These are phyloP conservation scores for Pollenia griseotomentosa DNA, from an alignment of 2,888 invertebrate genomes.

Conservation along the genomic window DNA sequence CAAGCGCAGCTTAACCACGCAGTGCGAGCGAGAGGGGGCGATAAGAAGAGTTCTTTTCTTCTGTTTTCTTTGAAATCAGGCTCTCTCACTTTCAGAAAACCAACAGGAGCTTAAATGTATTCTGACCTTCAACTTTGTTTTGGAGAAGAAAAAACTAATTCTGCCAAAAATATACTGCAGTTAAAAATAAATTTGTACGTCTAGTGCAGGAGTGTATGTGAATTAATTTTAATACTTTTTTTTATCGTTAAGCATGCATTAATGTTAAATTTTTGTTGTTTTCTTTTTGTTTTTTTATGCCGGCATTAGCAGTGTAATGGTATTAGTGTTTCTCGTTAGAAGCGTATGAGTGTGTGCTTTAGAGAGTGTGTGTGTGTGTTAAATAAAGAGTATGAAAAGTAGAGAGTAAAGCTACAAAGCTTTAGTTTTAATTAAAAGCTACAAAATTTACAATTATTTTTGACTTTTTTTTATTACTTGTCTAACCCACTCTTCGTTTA, in stretches of 20 bases:
- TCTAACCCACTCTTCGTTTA: constrained; percentile 46
- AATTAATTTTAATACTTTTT: constrained; percentile 23
- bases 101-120: constrained; percentile 54
- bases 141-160: constrained; percentile 36
- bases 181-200: constrained; percentile 29
- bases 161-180: constrained; percentile 55
- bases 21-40: background rate
- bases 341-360: background rate
- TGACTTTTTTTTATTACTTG: background rate
- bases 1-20: constrained; percentile 58
- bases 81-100: constrained; percentile 35
- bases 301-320: constrained; percentile 62
- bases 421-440: constrained; percentile 51
- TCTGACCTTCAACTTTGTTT: constrained; percentile 72
- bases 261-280: constrained; percentile 14
- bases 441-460: constrained; percentile 36
- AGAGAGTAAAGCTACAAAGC: constrained; percentile 50
- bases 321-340: constrained; percentile 5
- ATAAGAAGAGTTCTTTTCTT: background rate
- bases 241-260: constrained; percentile 28
- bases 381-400: background rate
- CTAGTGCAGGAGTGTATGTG: constrained; percentile 4
- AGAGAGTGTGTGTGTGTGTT: constrained; percentile 12
- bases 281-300: constrained; percentile 28
- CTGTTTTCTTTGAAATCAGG: background rate